Evolutionary conservation across 2,797 vertebrate species (phyloP).

Genomic region (Enteromius afrohamiltoni): DNA sequence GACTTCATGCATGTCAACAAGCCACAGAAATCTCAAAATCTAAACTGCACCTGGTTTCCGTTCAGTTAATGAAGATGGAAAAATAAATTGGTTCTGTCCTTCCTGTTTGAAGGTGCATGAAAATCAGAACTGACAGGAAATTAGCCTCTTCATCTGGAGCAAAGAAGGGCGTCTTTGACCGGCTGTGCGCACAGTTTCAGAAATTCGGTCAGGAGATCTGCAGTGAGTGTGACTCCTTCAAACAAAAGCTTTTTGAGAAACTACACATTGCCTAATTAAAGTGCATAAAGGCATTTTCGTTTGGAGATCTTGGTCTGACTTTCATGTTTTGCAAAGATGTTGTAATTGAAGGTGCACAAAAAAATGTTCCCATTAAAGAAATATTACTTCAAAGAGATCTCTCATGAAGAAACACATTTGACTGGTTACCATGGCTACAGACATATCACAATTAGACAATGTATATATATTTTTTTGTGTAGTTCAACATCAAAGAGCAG

Average conservation of each 20-base stretch:
- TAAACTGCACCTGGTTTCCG: neutral
- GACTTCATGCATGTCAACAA: constrained; percentile 21
- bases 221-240: constrained; percentile 72
- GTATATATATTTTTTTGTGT: neutral
- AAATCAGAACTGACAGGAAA: constrained; percentile 86
- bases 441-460: constrained; percentile 17
- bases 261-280: constrained; percentile 13
- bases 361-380: neutral
- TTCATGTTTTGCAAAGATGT: constrained; percentile 21
- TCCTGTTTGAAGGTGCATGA: constrained; percentile 79
- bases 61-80: constrained; percentile 5
- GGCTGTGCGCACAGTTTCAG: constrained; percentile 81
- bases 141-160: constrained; percentile 79
- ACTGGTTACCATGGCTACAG: constrained; percentile 29
- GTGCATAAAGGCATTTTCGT: neutral
- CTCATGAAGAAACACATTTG: constrained; percentile 12
- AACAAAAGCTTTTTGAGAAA: constrained; percentile 2
- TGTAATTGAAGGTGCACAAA: constrained; percentile 13
- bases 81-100: constrained; percentile 45
- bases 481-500: constrained; percentile 32
- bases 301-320: neutral
- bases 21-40: neutral
- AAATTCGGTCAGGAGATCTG: constrained; percentile 76
- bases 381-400: constrained; percentile 16
- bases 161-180: constrained; percentile 83